Percentiles rank a stretch among this genome's conserved stretches.
phyloP scores from a whole-genome alignment of 2,797 vertebrate species.

The Danio kyathit region DNA sequence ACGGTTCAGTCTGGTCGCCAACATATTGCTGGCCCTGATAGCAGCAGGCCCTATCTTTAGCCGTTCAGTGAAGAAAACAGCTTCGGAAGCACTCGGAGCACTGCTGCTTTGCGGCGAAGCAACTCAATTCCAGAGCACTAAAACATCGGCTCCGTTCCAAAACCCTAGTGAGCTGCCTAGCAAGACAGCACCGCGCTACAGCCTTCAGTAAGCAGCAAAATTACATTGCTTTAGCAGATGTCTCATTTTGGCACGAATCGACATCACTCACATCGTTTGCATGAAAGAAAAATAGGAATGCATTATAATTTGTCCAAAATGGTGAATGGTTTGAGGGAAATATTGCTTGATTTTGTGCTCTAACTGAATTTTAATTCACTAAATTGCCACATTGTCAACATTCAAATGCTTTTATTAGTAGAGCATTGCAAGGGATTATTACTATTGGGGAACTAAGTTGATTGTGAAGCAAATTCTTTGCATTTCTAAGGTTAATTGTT shows the following conservation, averaged over 20 bases:
- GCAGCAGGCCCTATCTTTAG: slow-evolving; percentile 31
- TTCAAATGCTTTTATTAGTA: not conserved
- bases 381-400: not conserved
- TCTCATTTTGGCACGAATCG: not conserved
- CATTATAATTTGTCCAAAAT: not conserved
- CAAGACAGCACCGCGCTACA: not conserved
- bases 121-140: slow-evolving; percentile 5
- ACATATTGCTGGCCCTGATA: slow-evolving; percentile 31
- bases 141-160: not conserved
- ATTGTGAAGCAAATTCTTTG: no score
- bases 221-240: not conserved
- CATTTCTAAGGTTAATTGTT: no score
- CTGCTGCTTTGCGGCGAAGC: slow-evolving; percentile 30
- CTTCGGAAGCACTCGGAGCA: slow-evolving; percentile 18
- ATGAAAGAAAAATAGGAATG: not conserved
- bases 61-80: slow-evolving; percentile 8
- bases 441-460: no score
- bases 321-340: not conserved
- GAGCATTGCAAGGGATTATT: not conserved
- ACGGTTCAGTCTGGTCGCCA: slow-evolving; percentile 63
- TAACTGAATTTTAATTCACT: not conserved
- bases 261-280: not conserved
- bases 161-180: not conserved
- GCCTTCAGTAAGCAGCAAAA: not conserved
- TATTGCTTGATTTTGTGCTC: not conserved